phyloP scores from a whole-genome alignment of 2,113 vertebrate genomes.

The Hydropotes inermis region DNA sequence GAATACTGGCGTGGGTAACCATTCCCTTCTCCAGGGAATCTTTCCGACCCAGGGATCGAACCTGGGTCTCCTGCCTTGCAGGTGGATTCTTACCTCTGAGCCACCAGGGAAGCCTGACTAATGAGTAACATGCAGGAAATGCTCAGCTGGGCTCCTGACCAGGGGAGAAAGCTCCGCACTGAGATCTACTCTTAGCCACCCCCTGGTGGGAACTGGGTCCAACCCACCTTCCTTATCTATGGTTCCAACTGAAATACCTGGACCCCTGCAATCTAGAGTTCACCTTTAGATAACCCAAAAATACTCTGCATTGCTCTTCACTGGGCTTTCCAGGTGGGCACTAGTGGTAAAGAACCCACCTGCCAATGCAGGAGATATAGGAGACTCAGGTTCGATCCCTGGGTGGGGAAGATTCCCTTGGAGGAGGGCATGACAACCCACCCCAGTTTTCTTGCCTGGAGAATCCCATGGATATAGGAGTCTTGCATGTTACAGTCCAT shows the following conservation, averaged over 20 bases:
- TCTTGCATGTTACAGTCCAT: neutral
- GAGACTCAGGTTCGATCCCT: neutral
- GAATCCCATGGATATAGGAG: neutral
- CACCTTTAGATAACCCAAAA: neutral
- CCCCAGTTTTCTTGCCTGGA: neutral
- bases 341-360: neutral
- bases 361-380: neutral
- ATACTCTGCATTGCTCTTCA: neutral
- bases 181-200: neutral
- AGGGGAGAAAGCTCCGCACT: accelerated
- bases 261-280: neutral
- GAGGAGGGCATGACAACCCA: neutral
- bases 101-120: neutral
- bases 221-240: neutral
- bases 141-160: accelerated
- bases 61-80: neutral
- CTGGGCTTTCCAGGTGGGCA: neutral
- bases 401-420: neutral
- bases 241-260: neutral
- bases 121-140: neutral
- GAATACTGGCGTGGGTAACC: neutral
- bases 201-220: neutral
- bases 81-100: neutral
- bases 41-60: neutral
- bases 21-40: neutral